Evolutionary conservation across 2,113 vertebrate genomes (phyloP), one percentile per base, ranked within the genome.

Genomic region (Azemiops feae): DNA sequence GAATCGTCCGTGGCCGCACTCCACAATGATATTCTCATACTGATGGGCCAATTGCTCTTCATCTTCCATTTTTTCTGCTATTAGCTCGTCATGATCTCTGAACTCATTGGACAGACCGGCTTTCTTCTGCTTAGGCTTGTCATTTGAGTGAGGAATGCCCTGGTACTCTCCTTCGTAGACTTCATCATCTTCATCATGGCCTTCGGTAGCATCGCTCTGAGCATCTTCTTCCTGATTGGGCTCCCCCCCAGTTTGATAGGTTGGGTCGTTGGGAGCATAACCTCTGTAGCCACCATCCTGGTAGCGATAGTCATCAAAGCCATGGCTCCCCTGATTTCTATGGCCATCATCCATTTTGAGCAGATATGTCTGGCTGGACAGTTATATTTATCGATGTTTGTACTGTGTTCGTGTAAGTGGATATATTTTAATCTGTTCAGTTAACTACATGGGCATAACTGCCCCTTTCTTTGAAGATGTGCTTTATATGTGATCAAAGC

Each of bases 81-180:
- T 98, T 3, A 99, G 97, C 45, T 98, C 97, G 1, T 95, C 96
- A 23, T 94, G 97, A 96, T 98, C 98, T 58, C 95, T 97, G 88
- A 97, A 96, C 8, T 98, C 98, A 34, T 97, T 97, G 1, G 47
- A 97, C 91, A 98, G 47, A 0, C 98, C 94, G 96, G 97, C 92
- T 0, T 94, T 96, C 96, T 96, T 95, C 94, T 97, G 94, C 92
- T 97, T 94, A 94, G 98, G 96, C 8, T 98, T 99, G 92, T 99
- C 99, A 39, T 99, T 99, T 0, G 99, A 99, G 95, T 99, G 99
- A 1, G 99, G 99, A 95, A 99, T 98, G 69, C 99, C 99, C 97
- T 99, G 99, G 97, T 99, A 99, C 95, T 99, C 99, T 14, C 99
- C 99, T 95, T 99, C 99, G 1, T 99, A 99, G 97, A 99, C 99